Percentiles rank a stretch among this genome's conserved stretches.
Conservation (phyloP, 2,797 vertebrate species). For the Labeo calbasu region DNA sequence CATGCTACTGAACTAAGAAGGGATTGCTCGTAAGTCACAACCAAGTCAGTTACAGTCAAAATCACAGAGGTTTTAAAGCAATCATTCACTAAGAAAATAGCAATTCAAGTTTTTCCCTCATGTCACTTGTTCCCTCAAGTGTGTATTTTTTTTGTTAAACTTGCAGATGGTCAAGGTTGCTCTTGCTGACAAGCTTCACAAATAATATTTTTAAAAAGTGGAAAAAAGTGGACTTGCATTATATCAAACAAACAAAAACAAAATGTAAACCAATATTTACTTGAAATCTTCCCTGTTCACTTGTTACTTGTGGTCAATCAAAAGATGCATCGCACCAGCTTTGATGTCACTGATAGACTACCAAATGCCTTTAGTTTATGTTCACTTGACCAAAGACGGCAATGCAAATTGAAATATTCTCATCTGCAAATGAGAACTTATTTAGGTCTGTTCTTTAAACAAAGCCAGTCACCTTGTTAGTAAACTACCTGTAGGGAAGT, state of each 20-base stretch:
- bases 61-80: neutral
- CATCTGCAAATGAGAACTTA: neutral
- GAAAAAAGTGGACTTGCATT: neutral
- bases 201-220: neutral
- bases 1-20: constrained; percentile 30
- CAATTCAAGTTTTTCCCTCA: neutral
- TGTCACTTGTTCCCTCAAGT: neutral
- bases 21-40: neutral
- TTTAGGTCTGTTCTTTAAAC: too few relatives aligned
- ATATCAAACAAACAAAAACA: neutral
- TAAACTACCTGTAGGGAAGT: too few relatives aligned
- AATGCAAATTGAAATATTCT: neutral
- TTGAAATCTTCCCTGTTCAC: too few relatives aligned
- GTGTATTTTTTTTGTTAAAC: neutral
- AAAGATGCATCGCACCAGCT: neutral
- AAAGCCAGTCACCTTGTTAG: too few relatives aligned
- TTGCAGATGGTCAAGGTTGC: neutral
- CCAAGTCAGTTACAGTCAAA: neutral
- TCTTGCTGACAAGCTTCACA: neutral
- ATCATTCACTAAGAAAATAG: neutral
- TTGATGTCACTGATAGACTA: neutral
- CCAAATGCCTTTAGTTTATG: neutral
- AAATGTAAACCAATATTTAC: neutral
- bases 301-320: neutral
- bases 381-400: neutral